phyloP scores from a whole-genome alignment of 2,797 vertebrate genomes.

The Enteromius radiatus region DNA sequence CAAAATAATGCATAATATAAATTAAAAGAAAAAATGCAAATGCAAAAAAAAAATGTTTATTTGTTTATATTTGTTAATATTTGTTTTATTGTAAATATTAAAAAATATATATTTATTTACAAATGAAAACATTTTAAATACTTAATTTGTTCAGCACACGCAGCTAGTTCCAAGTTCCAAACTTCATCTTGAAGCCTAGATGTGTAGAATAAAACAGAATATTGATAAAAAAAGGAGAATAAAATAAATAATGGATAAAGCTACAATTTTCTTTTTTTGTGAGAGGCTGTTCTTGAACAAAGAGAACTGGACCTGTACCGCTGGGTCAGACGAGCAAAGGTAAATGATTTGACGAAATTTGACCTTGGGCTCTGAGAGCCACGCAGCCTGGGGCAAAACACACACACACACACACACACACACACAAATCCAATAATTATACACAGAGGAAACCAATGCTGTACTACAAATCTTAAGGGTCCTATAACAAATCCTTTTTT shows the following conservation, averaged over 20 bases:
- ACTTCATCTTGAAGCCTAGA: conserved; percentile 1
- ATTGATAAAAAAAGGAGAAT: not conserved
- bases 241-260: conserved; percentile 23
- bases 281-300: conserved; percentile 8
- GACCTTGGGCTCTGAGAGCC: not conserved
- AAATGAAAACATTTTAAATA: not conserved
- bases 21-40: not conserved
- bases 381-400: not conserved
- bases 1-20: not conserved
- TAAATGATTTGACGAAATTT: conserved; percentile 14
- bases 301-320: not conserved
- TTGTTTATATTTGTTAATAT: too few relatives aligned
- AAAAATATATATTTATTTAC: not conserved
- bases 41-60: too few relatives aligned
- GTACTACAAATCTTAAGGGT: not conserved
- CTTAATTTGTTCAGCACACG: not conserved
- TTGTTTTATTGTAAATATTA: not conserved
- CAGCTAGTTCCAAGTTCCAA: not conserved
- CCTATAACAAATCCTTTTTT: not conserved
- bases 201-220: conserved; percentile 6
- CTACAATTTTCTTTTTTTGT: not conserved
- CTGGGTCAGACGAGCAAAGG: conserved; percentile 28
- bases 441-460: not conserved
- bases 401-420: conserved; percentile 1
- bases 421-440: conserved; percentile 1